Base-by-base conservation (phyloP, 2,888 invertebrate species). In the Chrysomela aeneicollis region DNA sequence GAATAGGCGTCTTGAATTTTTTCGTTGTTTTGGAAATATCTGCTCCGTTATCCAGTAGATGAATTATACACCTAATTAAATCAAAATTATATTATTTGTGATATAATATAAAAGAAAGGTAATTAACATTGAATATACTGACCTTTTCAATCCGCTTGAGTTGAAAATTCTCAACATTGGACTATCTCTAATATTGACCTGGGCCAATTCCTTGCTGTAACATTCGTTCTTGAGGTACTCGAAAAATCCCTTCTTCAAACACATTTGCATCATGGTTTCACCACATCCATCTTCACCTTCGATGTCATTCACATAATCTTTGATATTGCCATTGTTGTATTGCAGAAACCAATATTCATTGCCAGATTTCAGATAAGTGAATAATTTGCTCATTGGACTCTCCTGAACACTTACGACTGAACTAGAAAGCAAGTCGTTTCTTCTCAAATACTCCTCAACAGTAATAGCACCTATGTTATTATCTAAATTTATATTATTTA, bases 211-310 rank as follows among this genome's bases (percentile, higher is more conserved):
- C 15, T 64, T 55, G 10, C 59, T 42, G 15, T 63, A 68, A 37
- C 32, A 59, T 18, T 68, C 64, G 22, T 63, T 50, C 49, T 68
- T 63, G 18, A 73, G 46, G 54, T 70, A 74, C 47, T 68, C 72
- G 18, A 75, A 66, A 50, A 68, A 73, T 8, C 74, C 74, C 64
- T 72, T 74, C 18, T 68, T 63, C 26, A 74, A 65, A 46, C 76
- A 76, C n/a, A 73, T 61, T 53, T 76, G 74, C 19, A 76, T 47
- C 71, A 76, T 70, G 10, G 70, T 74, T 17, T 72, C 73, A 6
- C 69, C 66, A 32, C 26, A 26, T n/a, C n/a, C n/a, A n/a, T 63
- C 66, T 37, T 49, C 66, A 9, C 71, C 71, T 60, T 76, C 76
- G 0, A 66, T 49, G 32, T 21, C 22, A n/a, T 73, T 68, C 1